Percentiles rank a stretch among this genome's conserved stretches.
Conservation (phyloP, 2,888 invertebrate species). For the Calliphora vomitoria region DNA sequence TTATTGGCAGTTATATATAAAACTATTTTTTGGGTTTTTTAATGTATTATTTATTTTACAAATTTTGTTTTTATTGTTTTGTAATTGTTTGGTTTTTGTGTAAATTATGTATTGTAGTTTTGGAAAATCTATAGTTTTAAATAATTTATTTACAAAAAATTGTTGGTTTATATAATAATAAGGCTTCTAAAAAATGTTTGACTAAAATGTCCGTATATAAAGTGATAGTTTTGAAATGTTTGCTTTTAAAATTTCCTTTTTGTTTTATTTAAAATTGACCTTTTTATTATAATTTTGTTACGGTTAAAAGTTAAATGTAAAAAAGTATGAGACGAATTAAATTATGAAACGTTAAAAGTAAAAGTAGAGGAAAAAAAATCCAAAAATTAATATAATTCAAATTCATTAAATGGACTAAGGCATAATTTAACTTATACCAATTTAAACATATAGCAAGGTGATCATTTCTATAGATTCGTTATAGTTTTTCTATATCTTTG, state of each 20-base stretch:
- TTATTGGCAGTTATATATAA: constrained; percentile 69
- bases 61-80: constrained; percentile 21
- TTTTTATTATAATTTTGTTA: constrained; percentile 42
- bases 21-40: constrained; percentile 17
- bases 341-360: not conserved
- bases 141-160: constrained; percentile 51
- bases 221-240: constrained; percentile 66
- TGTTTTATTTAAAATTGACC: constrained; percentile 64
- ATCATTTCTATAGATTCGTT: too few species aligned
- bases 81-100: not conserved
- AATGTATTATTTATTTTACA: constrained; percentile 56
- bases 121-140: constrained; percentile 2
- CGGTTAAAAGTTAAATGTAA: constrained; percentile 19
- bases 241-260: constrained; percentile 51
- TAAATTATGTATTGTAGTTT: not conserved
- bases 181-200: constrained; percentile 67
- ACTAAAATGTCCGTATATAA: constrained; percentile 59
- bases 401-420: too few species aligned
- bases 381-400: too few species aligned
- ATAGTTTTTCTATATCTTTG: too few species aligned
- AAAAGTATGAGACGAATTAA: not conserved
- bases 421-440: too few species aligned
- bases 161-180: constrained; percentile 65
- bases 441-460: too few species aligned
- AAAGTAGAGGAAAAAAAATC: not conserved